Conservation (phyloP, 2,888 invertebrate genomes). For the Hypselothyrea guttata region DNA sequence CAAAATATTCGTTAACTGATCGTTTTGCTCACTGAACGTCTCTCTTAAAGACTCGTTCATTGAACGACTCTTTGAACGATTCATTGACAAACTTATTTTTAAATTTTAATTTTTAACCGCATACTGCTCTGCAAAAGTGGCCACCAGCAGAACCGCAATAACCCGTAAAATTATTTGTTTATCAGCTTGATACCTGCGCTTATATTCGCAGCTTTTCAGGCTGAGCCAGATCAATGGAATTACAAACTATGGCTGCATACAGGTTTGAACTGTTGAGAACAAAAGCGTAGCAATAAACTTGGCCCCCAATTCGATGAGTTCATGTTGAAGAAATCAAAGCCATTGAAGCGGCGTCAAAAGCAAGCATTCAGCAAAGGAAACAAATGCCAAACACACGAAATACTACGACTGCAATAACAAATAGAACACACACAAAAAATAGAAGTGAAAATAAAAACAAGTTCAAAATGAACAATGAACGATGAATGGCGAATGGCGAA, state of each 20-base stretch:
- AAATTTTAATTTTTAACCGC: no score
- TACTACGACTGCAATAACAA: conserved; percentile 1
- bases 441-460: conserved; percentile 11
- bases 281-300: conserved; percentile 59
- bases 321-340: conserved; percentile 48
- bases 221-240: no score
- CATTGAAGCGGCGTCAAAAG: conserved; percentile 53
- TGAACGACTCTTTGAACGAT: no score
- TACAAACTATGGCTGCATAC: not conserved
- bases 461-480: conserved; percentile 40
- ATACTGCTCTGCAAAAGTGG: no score
- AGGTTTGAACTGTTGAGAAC: conserved; percentile 33
- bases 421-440: conserved; percentile 9
- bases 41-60: no score
- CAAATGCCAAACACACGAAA: conserved; percentile 51
- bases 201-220: no score
- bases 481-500: conserved; percentile 43
- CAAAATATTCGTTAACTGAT: no score
- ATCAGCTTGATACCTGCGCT: no score
- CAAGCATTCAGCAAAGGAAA: conserved; percentile 41
- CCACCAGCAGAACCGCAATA: no score
- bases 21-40: no score
- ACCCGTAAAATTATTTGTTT: no score
- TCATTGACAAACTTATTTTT: no score
- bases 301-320: conserved; percentile 35